Evolutionary conservation across 2,888 invertebrate genomes (phyloP).

Genomic region (Ormyrus thymus): DNA sequence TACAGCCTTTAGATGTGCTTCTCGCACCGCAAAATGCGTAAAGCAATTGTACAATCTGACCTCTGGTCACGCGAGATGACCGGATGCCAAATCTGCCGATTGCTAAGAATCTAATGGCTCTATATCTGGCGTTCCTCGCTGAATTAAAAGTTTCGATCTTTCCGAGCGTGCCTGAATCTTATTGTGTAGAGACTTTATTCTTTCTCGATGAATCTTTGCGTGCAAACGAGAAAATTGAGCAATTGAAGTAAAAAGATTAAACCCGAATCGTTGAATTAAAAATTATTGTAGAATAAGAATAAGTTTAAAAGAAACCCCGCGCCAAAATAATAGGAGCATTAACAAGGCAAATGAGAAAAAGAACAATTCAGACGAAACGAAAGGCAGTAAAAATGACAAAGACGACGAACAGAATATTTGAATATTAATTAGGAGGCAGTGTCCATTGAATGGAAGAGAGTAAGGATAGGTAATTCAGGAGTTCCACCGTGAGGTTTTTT

Average conservation of each 20-base stretch:
- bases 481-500: conserved; percentile 34
- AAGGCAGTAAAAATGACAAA: conserved; percentile 39
- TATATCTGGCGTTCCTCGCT: conserved; percentile 90
- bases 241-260: conserved; percentile 45
- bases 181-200: conserved; percentile 89
- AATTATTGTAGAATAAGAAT: conserved; percentile 7
- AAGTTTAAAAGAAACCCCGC: conserved; percentile 35
- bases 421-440: conserved; percentile 41
- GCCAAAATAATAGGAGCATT: conserved; percentile 34
- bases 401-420: conserved; percentile 53
- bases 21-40: conserved; percentile 18
- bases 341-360: conserved; percentile 59
- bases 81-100: conserved; percentile 43
- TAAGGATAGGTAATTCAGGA: conserved; percentile 51
- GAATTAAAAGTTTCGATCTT: conserved; percentile 90
- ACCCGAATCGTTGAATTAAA: conserved; percentile 2
- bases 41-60: conserved; percentile 35
- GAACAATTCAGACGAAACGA: conserved; percentile 54
- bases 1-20: conserved; percentile 32
- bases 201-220: conserved; percentile 87
- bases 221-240: conserved; percentile 60
- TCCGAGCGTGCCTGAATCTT: conserved; percentile 92
- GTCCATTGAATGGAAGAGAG: conserved; percentile 23
- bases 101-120: conserved; percentile 80
- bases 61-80: conserved; percentile 28